Percentiles rank a stretch among this genome's conserved stretches.
Evolutionary conservation across 1,140 invertebrate genomes (phyloP).

Genomic region (Leptinotarsa undecemlineata): DNA sequence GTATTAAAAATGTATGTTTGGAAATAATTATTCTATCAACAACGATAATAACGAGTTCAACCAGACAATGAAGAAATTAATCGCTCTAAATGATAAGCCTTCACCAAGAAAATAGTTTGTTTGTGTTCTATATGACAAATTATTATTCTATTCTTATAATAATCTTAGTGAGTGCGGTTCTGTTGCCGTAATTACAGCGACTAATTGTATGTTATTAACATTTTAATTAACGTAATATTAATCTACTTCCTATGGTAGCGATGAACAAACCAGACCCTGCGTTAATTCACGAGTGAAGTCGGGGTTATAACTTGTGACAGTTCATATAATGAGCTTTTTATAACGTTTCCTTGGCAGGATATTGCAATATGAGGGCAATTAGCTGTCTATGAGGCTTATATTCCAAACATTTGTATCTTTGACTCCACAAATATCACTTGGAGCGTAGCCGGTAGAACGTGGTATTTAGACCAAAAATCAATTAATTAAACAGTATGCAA

Average conservation of each 20-base stretch:
- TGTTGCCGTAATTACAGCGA: neutral
- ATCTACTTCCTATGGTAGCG: constrained; percentile 5
- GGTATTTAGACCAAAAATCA: neutral
- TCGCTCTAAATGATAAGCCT: neutral
- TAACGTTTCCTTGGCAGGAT: constrained; percentile 29
- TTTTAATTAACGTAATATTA: constrained; percentile 19
- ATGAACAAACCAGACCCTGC: constrained; percentile 7
- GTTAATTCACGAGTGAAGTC: constrained; percentile 2
- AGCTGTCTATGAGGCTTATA: constrained; percentile 27
- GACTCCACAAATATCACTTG: constrained; percentile 12
- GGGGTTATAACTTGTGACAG: constrained; percentile 26
- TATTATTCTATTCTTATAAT: neutral
- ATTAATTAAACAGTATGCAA: too few relatives aligned
- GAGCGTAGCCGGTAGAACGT: neutral
- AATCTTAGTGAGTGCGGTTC: neutral
- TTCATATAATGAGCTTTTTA: constrained; percentile 29
- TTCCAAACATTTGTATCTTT: constrained; percentile 27
- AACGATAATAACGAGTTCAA: neutral
- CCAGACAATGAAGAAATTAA: neutral
- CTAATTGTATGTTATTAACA: constrained; percentile 24
- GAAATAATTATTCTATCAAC: neutral
- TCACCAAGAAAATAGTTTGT: neutral
- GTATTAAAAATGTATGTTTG: neutral
- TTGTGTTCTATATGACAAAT: constrained; percentile 14
- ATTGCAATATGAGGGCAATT: constrained; percentile 36